Base-by-base conservation (phyloP, 2,113 vertebrate species). In the Oplegnathus fasciatus region DNA sequence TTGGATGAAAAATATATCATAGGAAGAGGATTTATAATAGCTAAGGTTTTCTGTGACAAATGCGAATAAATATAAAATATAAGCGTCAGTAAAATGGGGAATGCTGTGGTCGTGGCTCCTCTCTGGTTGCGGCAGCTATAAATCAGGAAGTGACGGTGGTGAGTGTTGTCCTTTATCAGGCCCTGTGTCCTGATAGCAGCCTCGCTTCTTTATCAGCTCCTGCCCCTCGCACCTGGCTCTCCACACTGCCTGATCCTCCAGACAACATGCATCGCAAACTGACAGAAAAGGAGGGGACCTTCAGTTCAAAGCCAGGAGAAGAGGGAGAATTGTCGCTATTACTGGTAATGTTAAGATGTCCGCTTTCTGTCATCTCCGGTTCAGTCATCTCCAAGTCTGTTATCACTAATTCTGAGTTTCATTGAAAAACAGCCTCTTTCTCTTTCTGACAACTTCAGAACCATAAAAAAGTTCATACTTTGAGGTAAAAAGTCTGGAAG, bases 141-240 rank as follows among this genome's bases (percentile, higher is more conserved):
- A 91, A 94, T 95, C 89, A 91, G 83, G 40, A 74, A 87, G 75
- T 71, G 32, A 65, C n/a, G n/a, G 80, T 72, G 76, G 86, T 58
- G 82, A 91, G 84, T 77, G 84, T 91, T 85, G 88, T 89, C 86
- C 86, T 88, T 93, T 93, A 95, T 95, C 93, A 85, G 90, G 66
- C 64, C 22, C 61, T 68, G 77, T 80, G 83, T 87, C 83, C 87
- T 78, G 92, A 94, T 94, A 94, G 93, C 82, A 83, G 84, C 67
- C 83, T 84, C 14, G 77, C 89, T 86, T 90, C 82, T 90, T 93
- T 94, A 94, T 95, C 93, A 91, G 89, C 75, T 84, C 82, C 50
- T 89, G 86, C 75, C 88, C 84, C 85, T 87, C 77, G 66, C 83
- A 89, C 90, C 87, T 82, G 89, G 76, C 78, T 92, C 90, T 91